Percentiles rank a stretch among this genome's conserved stretches.
phyloP scores from a whole-genome alignment of 2,888 invertebrate species.

The Amphipoea lucens region DNA sequence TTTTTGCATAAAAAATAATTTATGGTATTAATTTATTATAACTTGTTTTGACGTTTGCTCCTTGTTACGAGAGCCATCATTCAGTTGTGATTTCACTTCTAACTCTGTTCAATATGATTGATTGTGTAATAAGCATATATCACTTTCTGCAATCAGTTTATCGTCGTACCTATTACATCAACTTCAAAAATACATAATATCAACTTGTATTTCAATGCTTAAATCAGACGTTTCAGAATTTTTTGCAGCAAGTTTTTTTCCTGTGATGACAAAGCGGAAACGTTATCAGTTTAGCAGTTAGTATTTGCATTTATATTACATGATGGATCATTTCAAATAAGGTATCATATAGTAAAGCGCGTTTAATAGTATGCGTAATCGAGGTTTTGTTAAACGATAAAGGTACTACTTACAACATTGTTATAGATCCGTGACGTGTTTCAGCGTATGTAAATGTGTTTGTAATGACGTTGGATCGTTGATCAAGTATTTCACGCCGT shows the following conservation, averaged over 20 bases:
- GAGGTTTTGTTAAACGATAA: conserved; percentile 23
- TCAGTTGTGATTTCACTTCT: conserved; percentile 68
- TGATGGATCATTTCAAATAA: conserved; percentile 18
- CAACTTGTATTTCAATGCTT: conserved; percentile 37
- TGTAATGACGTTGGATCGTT: conserved; percentile 33
- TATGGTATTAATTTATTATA: conserved; percentile 32
- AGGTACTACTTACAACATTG: conserved; percentile 33
- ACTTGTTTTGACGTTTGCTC: conserved; percentile 48
- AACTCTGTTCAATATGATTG: conserved; percentile 52
- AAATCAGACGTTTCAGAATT: conserved; percentile 32
- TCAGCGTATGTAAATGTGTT: conserved; percentile 19
- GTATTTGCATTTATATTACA: conserved; percentile 38
- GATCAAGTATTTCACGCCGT: conserved; percentile 30
- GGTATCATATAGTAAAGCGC: conserved; percentile 4
- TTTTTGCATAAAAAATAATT: conserved; percentile 30
- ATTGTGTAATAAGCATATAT: conserved; percentile 73
- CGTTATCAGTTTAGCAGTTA: conserved; percentile 19
- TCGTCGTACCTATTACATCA: conserved; percentile 67
- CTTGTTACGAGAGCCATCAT: conserved; percentile 61
- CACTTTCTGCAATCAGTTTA: conserved; percentile 68
- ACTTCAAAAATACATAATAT: conserved; percentile 65
- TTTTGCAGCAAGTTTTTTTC: conserved; percentile 21
- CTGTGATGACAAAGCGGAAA: conserved; percentile 43
- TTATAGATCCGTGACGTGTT: conserved; percentile 38
- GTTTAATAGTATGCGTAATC: conserved; percentile 29